phyloP scores from a whole-genome alignment of 2,888 invertebrate genomes.

The Seira musarum region DNA sequence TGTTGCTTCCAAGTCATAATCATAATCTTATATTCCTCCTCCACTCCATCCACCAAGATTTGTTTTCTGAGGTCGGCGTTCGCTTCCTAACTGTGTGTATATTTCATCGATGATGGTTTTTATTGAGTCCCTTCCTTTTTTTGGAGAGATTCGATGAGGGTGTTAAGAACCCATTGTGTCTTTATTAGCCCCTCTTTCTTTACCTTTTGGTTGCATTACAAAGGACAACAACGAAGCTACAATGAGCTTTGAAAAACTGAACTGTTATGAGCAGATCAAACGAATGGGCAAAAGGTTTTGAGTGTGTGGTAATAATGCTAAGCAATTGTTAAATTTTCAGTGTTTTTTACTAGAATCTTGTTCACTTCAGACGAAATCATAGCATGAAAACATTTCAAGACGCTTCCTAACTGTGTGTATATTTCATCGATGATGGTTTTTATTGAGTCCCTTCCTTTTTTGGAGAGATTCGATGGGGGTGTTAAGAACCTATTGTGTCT shows the following conservation, averaged over 20 bases:
- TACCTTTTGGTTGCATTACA: too few relatives aligned
- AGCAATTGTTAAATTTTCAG: background rate
- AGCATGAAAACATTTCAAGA: too few relatives aligned
- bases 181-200: background rate
- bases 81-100: too few relatives aligned
- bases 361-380: background rate
- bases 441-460: background rate
- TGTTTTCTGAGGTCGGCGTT: too few relatives aligned
- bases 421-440: background rate
- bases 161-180: background rate
- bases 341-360: too few relatives aligned
- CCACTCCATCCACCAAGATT: too few relatives aligned
- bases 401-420: too few relatives aligned
- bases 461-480: background rate
- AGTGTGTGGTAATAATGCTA: background rate
- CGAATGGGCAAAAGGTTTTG: background rate
- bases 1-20: too few relatives aligned
- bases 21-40: too few relatives aligned
- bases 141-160: background rate
- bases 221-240: too few relatives aligned
- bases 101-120: background rate
- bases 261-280: too few relatives aligned
- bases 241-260: too few relatives aligned
- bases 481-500: background rate
- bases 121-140: background rate